These are phyloP conservation scores for Percopsis transmontana DNA, from an alignment of 2,113 vertebrate species.

Conservation along the genomic window DNA sequence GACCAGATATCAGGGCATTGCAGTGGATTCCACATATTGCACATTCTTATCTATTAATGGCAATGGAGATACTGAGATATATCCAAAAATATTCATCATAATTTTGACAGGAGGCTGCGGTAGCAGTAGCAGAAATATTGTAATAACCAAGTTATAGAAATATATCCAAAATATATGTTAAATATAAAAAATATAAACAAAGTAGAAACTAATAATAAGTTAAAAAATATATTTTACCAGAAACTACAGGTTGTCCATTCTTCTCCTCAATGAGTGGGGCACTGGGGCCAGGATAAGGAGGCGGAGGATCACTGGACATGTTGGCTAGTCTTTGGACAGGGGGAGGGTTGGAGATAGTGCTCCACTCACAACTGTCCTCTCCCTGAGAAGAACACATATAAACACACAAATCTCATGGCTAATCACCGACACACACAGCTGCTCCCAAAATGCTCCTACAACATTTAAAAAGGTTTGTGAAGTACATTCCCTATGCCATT, in stretches of 20 bases:
- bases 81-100: no score
- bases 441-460: slow-evolving; percentile 16
- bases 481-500: no score
- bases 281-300: slow-evolving; percentile 92
- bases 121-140: no score
- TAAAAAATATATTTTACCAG: slow-evolving; percentile 76
- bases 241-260: slow-evolving; percentile 77
- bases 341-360: slow-evolving; percentile 25
- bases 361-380: slow-evolving; percentile 34
- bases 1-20: no score
- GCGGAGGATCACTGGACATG: slow-evolving; percentile 94
- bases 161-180: no score
- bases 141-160: no score
- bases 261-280: slow-evolving; percentile 91
- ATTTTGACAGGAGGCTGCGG: no score
- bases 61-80: no score
- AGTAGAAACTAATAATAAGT: no score
- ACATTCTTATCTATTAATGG: no score
- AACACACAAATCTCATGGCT: slow-evolving; percentile 15
- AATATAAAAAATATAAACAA: no score
- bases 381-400: slow-evolving; percentile 29
- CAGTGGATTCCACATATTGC: no score
- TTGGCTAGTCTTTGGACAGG: slow-evolving; percentile 48
- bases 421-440: slow-evolving; percentile 26
- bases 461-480: slow-evolving; percentile 19